A percentile compares a stretch with the other conserved stretches of the same genome.
Conservation (phyloP, 2,797 vertebrate species). For the Centroberyx gerrardi region DNA sequence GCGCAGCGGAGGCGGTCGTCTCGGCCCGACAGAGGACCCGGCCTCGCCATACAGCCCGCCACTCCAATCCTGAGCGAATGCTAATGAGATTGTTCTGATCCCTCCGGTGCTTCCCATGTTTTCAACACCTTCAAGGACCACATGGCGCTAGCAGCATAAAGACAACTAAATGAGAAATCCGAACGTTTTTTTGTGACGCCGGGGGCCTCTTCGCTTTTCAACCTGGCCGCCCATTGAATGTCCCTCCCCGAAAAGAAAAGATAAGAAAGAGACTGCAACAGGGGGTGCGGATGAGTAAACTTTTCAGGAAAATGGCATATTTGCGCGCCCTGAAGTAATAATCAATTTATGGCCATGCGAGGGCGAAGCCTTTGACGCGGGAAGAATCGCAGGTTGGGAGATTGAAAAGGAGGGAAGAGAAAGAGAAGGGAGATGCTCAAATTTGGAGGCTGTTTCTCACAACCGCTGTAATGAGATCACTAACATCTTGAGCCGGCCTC, state of each 20-base stretch:
- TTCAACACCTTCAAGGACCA: constrained; percentile 99
- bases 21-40: constrained; percentile 56
- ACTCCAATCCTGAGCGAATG: constrained; percentile 98
- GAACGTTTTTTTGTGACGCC: constrained; percentile 91
- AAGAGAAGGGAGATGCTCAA: constrained; percentile 63
- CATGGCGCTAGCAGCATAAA: constrained; percentile 99
- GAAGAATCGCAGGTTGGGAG: constrained; percentile 30
- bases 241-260: constrained; percentile 91
- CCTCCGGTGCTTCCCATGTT: constrained; percentile 97
- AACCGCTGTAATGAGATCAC: constrained; percentile 92
- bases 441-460: constrained; percentile 72
- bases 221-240: constrained; percentile 94
- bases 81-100: constrained; percentile 94
- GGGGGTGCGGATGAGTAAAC: constrained; percentile 74
- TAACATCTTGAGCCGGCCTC: constrained; percentile 89
- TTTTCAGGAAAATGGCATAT: constrained; percentile 64
- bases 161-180: constrained; percentile 99
- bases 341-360: constrained; percentile 65
- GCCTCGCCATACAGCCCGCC: constrained; percentile 89
- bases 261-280: constrained; percentile 88
- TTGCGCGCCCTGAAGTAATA: constrained; percentile 65
- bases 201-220: constrained; percentile 89
- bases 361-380: constrained; percentile 57
- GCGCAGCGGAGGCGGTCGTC: constrained; percentile 90
- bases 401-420: constrained; percentile 49